Conservation (phyloP, 2,797 vertebrate species). For the Lagorchestes hirsutus region DNA sequence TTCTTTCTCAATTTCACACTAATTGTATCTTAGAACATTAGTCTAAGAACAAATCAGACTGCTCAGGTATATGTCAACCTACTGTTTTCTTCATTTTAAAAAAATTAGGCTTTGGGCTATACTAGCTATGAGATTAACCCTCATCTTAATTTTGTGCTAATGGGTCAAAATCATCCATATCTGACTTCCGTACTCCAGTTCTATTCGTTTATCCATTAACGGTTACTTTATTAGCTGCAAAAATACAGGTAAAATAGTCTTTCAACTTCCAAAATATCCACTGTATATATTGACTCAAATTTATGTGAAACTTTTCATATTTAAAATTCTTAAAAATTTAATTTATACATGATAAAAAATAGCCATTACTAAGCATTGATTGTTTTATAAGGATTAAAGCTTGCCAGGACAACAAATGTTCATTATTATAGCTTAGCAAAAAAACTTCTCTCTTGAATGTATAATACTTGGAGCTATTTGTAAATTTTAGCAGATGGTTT, state of each 20-base stretch:
- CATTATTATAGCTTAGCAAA: not conserved
- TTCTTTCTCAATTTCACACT: not conserved
- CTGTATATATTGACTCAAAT: not conserved
- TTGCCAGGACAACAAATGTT: slow-evolving; percentile 23
- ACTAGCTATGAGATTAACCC: too few species aligned
- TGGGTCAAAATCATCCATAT: not conserved
- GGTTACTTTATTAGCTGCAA: not conserved
- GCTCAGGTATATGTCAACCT: not conserved
- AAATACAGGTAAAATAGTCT: not conserved
- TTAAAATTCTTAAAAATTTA: not conserved
- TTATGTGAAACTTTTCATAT: not conserved
- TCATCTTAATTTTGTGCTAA: not conserved
- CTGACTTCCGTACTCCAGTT: not conserved
- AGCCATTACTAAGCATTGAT: not conserved
- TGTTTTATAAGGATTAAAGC: slow-evolving; percentile 2
- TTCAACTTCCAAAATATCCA: not conserved
- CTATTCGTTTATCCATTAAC: not conserved
- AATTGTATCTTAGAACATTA: not conserved
- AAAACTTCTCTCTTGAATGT: slow-evolving; percentile 6
- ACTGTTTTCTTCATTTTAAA: not conserved
- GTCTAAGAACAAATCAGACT: not conserved
- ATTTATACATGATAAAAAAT: not conserved
- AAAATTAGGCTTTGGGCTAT: not conserved
- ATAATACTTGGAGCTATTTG: not conserved
- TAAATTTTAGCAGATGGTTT: not conserved